These are phyloP conservation scores for Lipophrys pholis DNA, from an alignment of 2,113 vertebrate genomes.

Conservation along the genomic window DNA sequence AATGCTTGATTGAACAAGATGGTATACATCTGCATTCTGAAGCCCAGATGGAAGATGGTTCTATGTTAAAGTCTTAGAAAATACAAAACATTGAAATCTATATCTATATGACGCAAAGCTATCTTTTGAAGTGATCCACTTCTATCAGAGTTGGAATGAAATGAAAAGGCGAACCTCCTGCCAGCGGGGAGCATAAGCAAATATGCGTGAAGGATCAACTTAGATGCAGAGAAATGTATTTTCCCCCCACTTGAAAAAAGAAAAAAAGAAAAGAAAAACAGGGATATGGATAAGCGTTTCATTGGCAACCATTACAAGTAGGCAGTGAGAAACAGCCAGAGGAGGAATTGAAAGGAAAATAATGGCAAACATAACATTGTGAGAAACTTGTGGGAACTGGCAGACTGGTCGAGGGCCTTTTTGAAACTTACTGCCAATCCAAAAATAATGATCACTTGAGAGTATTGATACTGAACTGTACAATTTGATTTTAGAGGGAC, in stretches of 20 bases:
- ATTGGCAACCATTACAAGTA: constrained; percentile 11
- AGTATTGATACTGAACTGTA: too few species aligned
- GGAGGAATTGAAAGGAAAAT: constrained; percentile 21
- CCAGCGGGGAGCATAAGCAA: constrained; percentile 27
- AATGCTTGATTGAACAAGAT: too few species aligned
- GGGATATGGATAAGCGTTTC: constrained; percentile 28
- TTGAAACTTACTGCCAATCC: constrained; percentile 5
- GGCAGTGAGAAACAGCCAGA: constrained; percentile 18
- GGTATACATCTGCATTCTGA: too few species aligned
- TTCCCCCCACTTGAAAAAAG: not conserved
- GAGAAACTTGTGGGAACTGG: constrained; percentile 7
- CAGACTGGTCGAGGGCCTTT: constrained; percentile 1
- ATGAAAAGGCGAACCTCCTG: constrained; percentile 19
- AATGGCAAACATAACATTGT: constrained; percentile 15
- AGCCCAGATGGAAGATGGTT: not conserved
- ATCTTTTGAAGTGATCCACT: constrained; percentile 10
- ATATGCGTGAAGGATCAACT: constrained; percentile 17
- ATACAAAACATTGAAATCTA: not conserved
- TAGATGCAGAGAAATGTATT: constrained; percentile 42
- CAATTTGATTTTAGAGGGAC: too few species aligned
- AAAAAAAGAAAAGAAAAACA: not conserved
- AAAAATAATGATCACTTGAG: not conserved
- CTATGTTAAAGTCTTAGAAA: not conserved
- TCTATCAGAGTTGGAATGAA: constrained; percentile 5
- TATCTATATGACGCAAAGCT: not conserved